Conservation (phyloP, 1,140 invertebrate genomes). For the Diorhabda elongata region DNA sequence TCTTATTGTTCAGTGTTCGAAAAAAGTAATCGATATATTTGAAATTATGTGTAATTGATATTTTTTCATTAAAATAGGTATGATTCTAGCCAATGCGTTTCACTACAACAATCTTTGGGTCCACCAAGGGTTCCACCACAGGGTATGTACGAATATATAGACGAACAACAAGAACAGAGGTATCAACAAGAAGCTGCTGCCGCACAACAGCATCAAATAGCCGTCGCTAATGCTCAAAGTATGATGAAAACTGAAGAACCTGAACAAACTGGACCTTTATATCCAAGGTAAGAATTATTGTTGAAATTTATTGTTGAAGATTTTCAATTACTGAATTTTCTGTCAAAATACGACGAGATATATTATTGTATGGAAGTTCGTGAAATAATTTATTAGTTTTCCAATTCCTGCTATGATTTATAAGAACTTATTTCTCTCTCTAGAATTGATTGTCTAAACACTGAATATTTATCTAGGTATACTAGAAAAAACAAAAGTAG, state of each 20-base stretch:
- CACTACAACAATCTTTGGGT: slow-evolving; percentile 56
- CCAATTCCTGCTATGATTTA: no score
- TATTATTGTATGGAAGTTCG: no score
- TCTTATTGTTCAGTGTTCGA: no score
- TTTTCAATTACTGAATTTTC: no score
- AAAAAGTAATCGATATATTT: not conserved
- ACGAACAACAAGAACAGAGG: slow-evolving; percentile 55
- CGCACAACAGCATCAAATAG: slow-evolving; percentile 60
- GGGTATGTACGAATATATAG: slow-evolving; percentile 52
- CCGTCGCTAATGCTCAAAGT: slow-evolving; percentile 52
- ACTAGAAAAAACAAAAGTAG: no score
- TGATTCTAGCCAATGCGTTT: slow-evolving; percentile 51
- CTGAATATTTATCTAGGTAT: no score
- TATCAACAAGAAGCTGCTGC: slow-evolving; percentile 57
- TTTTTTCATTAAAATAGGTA: slow-evolving; percentile 32
- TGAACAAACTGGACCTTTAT: slow-evolving; percentile 58
- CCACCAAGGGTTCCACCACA: slow-evolving; percentile 52
- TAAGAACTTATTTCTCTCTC: no score
- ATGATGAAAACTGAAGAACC: slow-evolving; percentile 63
- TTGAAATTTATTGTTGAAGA: not conserved
- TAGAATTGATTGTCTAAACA: no score
- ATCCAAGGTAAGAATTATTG: slow-evolving; percentile 57
- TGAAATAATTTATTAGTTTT: no score
- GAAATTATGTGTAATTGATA: slow-evolving; percentile 12
- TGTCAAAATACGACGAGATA: no score